Evolutionary conservation across 2,113 vertebrate species (phyloP).

Genomic region (Toxostoma redivivum): DNA sequence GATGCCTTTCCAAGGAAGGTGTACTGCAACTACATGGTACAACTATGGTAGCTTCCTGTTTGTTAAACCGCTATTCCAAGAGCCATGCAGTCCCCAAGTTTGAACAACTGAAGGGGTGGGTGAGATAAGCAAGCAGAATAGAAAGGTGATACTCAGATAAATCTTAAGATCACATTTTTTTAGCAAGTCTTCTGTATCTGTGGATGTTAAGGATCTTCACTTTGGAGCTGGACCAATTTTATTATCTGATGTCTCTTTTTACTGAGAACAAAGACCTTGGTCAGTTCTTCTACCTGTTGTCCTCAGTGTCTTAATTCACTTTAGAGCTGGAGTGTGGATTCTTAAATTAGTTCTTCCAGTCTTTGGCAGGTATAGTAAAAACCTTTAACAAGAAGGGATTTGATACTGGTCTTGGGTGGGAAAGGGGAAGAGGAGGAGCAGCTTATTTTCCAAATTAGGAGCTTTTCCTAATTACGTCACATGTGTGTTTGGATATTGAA

Average conservation of each 20-base stretch:
- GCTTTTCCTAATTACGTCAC: background rate
- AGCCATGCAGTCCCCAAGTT: background rate
- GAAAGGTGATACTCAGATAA: background rate
- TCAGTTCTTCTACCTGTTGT: background rate
- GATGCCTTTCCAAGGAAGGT: background rate
- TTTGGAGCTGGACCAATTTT: background rate
- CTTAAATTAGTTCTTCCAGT: background rate
- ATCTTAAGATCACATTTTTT: background rate
- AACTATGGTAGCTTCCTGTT: background rate
- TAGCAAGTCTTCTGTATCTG: background rate
- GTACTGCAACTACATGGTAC: rapidly evolving
- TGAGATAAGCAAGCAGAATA: background rate
- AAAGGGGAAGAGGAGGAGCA: background rate
- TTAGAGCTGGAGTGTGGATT: background rate
- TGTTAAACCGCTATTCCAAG: background rate
- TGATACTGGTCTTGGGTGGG: background rate
- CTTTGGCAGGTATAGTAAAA: background rate
- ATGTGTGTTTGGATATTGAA: background rate
- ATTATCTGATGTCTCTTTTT: background rate
- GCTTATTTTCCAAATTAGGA: background rate
- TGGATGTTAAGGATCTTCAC: background rate
- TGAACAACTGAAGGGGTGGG: background rate
- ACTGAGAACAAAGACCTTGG: background rate
- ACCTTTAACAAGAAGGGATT: background rate
- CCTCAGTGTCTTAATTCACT: background rate